A percentile compares a stretch with the other conserved stretches of the same genome.
Evolutionary conservation across 2,797 vertebrate genomes (phyloP).

Genomic region (Amblyopsis hoosieri): DNA sequence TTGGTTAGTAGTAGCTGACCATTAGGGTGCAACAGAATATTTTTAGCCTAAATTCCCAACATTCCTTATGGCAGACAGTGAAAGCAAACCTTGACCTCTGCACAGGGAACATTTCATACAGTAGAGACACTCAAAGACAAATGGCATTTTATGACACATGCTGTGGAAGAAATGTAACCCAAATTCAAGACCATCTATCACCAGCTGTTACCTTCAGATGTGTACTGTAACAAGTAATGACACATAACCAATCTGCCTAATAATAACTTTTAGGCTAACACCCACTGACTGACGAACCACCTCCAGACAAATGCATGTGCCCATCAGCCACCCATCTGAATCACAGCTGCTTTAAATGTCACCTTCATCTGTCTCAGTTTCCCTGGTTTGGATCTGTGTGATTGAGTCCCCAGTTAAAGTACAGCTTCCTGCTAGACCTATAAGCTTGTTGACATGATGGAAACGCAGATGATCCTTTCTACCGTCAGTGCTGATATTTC

Average conservation of each 20-base stretch:
- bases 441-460: conserved; percentile 41
- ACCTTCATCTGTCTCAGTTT: conserved; percentile 49
- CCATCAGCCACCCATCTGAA: conserved; percentile 24
- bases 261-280: background rate
- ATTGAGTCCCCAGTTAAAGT: conserved; percentile 26
- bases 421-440: conserved; percentile 18
- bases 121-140: conserved; percentile 22
- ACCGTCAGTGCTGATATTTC: conserved; percentile 21
- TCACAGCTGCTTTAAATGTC: conserved; percentile 47
- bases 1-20: conserved; percentile 1
- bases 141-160: background rate
- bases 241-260: background rate
- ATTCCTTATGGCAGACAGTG: conserved; percentile 63
- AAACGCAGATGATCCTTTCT: conserved; percentile 32
- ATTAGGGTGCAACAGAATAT: conserved; percentile 40
- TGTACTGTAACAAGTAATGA: too few relatives aligned
- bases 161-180: too few relatives aligned
- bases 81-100: conserved; percentile 33
- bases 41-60: conserved; percentile 64
- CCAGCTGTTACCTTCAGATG: too few relatives aligned
- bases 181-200: too few relatives aligned
- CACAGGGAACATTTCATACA: conserved; percentile 41
- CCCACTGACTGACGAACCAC: background rate
- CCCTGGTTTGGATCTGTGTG: conserved; percentile 5
- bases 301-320: conserved; percentile 23